Evolutionary conservation across 1,140 invertebrate genomes (phyloP).

Genomic region (Glossosoma conforme): DNA sequence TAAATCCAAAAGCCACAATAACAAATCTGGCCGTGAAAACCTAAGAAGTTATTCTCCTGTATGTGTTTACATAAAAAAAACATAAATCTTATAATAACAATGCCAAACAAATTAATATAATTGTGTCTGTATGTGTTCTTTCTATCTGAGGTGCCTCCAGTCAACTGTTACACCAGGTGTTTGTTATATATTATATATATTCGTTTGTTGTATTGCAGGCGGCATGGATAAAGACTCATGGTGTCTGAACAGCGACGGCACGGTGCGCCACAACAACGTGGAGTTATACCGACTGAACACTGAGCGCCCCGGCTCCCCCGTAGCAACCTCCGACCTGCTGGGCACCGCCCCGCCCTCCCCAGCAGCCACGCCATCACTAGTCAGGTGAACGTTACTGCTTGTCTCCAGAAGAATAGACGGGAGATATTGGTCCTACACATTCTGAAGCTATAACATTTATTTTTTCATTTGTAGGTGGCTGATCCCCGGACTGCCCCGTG

Average conservation of each 20-base stretch:
- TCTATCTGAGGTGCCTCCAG: no score
- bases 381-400: neutral
- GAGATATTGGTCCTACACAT: neutral
- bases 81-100: no score
- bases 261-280: conserved; percentile 77
- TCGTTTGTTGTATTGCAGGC: conserved; percentile 50
- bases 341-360: conserved; percentile 33
- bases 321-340: conserved; percentile 39
- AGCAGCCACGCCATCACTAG: conserved; percentile 34
- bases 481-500: conserved; percentile 51
- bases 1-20: no score
- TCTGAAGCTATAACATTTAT: neutral
- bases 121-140: no score
- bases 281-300: conserved; percentile 64
- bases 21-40: no score
- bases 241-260: conserved; percentile 87
- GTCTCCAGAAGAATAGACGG: neutral
- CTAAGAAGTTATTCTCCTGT: no score
- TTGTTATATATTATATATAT: no score
- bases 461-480: neutral
- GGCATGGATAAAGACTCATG: conserved; percentile 88
- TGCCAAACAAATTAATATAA: no score
- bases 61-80: no score
- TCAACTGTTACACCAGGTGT: no score
- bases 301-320: conserved; percentile 39